These are phyloP conservation scores for Peromyscus aztecus DNA, from an alignment of 2,797 vertebrate genomes.

Conservation along the genomic window DNA sequence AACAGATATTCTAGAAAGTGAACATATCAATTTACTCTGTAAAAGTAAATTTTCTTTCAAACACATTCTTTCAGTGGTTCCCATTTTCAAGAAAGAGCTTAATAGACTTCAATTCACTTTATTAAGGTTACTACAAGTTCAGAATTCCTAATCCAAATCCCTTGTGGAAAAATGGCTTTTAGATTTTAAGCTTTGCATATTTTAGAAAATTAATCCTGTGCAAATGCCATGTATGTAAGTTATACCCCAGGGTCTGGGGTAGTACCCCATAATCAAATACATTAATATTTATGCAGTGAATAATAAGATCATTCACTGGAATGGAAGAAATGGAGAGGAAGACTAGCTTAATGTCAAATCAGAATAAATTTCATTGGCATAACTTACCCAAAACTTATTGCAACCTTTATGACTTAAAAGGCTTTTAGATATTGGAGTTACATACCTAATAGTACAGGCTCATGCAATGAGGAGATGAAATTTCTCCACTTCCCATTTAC, in stretches of 20 bases:
- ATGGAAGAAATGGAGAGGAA: background rate
- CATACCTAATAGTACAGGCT: background rate
- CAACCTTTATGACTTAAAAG: conserved; percentile 6
- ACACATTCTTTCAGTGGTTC: background rate
- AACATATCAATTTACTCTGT: background rate
- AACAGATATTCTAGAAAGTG: conserved; percentile 19
- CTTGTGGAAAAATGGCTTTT: conserved; percentile 34
- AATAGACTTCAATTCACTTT: conserved; percentile 48
- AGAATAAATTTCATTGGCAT: background rate
- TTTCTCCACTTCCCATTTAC: background rate
- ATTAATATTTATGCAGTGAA: conserved; percentile 55
- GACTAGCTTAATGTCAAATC: background rate
- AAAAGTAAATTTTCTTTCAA: conserved; percentile 58
- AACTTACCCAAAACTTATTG: conserved; percentile 27
- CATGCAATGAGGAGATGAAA: background rate
- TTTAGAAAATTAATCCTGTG: conserved; percentile 24
- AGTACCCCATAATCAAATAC: background rate
- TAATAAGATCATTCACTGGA: background rate
- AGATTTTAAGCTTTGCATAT: conserved; percentile 20
- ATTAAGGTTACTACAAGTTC: conserved; percentile 42
- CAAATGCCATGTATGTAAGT: background rate
- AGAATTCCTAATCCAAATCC: conserved; percentile 45
- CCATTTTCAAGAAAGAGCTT: background rate
- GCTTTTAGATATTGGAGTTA: conserved; percentile 8
- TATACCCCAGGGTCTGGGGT: background rate